Evolutionary conservation across 2,888 invertebrate genomes (phyloP).

Genomic region (Plagiodera versicolora): DNA sequence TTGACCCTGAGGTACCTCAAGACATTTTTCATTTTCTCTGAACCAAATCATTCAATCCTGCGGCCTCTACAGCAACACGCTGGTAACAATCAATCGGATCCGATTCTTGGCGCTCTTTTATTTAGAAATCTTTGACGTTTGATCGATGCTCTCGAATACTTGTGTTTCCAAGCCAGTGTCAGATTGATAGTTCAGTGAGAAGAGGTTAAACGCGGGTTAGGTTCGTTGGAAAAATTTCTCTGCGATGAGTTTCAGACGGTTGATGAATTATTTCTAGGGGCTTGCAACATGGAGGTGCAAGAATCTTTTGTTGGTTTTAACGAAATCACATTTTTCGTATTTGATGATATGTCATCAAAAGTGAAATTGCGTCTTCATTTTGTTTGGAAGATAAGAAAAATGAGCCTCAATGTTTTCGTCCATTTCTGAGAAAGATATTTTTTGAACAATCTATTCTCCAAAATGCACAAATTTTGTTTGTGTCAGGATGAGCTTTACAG

Average conservation of each 20-base stretch:
- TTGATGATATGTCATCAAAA: no score
- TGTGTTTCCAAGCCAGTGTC: slow-evolving; percentile 46
- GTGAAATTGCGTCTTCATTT: no score
- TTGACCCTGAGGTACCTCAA: slow-evolving; percentile 30
- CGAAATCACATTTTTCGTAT: no score
- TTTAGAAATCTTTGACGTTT: slow-evolving; percentile 42
- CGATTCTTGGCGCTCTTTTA: slow-evolving; percentile 42
- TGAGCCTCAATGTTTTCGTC: no score
- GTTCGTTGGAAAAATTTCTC: slow-evolving; percentile 21
- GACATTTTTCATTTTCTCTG: slow-evolving; percentile 27
- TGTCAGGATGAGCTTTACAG: no score
- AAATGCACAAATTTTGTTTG: no score
- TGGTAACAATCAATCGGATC: slow-evolving; percentile 38
- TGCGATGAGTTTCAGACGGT: slow-evolving; percentile 10
- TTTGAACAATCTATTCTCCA: no score
- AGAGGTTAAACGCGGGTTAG: slow-evolving; percentile 46
- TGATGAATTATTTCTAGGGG: slow-evolving; percentile 9
- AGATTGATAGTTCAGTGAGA: slow-evolving; percentile 46
- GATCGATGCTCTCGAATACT: slow-evolving; percentile 48
- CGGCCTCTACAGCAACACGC: slow-evolving; percentile 24
- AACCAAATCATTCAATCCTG: slow-evolving; percentile 7
- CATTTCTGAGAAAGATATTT: no score
- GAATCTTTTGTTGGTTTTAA: no score
- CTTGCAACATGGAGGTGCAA: no score
- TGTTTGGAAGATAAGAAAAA: no score